Conservation (phyloP, 2,797 vertebrate genomes). For the Mallotus villosus region DNA sequence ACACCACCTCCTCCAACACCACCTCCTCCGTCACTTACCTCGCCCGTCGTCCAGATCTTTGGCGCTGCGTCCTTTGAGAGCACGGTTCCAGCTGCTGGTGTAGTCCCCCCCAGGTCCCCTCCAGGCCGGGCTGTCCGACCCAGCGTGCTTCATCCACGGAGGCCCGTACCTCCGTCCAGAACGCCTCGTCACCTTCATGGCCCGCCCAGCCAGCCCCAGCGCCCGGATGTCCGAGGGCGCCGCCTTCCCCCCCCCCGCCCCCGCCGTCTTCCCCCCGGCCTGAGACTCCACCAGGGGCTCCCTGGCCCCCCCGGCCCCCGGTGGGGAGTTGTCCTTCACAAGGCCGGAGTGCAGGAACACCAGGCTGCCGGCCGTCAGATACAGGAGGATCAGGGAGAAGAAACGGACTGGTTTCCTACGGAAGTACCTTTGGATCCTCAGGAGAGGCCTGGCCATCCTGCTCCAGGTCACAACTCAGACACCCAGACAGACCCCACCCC, state of each 20-base stretch:
- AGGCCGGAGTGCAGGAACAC: conserved; percentile 91
- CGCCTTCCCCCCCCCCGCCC: conserved; percentile 5
- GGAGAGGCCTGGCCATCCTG: conserved; percentile 89
- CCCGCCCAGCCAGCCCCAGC: conserved; percentile 73
- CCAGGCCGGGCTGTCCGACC: conserved; percentile 63
- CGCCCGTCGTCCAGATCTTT: conserved; percentile 87
- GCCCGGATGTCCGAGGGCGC: conserved; percentile 67
- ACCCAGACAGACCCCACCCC: conserved; percentile 30
- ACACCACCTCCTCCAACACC: too few species aligned
- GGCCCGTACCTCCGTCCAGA: conserved; percentile 74
- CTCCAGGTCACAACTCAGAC: conserved; percentile 31
- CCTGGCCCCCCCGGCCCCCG: conserved; percentile 48
- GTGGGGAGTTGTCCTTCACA: conserved; percentile 66
- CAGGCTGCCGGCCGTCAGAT: conserved; percentile 91
- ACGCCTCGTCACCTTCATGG: conserved; percentile 75
- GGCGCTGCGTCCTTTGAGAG: conserved; percentile 76
- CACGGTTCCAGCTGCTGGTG: conserved; percentile 77
- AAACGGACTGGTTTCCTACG: conserved; percentile 89
- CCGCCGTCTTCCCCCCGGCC: conserved; percentile 29
- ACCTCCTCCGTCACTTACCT: conserved; percentile 73
- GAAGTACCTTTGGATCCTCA: conserved; percentile 93
- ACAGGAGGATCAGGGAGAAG: conserved; percentile 91
- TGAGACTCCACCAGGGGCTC: conserved; percentile 58
- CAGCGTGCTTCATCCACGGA: conserved; percentile 78
- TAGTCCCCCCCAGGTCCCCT: conserved; percentile 70